Evolutionary conservation across 2,113 vertebrate species (phyloP), one percentile per base, ranked within the genome.

Genomic region (Piliocolobus tephrosceles): DNA sequence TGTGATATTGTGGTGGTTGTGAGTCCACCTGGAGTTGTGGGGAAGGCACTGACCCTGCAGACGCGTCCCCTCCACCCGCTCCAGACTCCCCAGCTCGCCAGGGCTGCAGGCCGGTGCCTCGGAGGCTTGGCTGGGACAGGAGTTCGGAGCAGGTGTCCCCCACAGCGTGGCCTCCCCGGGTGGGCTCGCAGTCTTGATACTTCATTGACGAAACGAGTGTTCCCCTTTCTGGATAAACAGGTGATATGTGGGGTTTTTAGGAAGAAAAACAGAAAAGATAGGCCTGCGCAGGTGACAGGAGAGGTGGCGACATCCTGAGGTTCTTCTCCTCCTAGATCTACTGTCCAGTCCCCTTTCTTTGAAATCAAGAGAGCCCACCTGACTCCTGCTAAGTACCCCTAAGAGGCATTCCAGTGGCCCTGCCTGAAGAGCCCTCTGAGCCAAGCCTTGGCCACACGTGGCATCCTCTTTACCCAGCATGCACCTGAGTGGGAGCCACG

Each of bases 31-130:
- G 4, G 68, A 72, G 68, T 20, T 38, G 8, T 38, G n/a, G n/a
- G 35, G 68, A 12, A 8, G n/a, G n/a, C n/a, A 10, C n/a, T 72
- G 20, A 11, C n/a, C n/a, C 18, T 72, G 18, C 17, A 38, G 68
- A 11, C 1, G 18, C 3, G 2, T n/a, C n/a, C 18, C n/a, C 17
- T 72, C n/a, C 9, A 30, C 8, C 3, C 2, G 8, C 68, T n/a
- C n/a, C 5, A 20, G 68, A 18, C 61, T 72, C 35, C 8, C n/a
- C 18, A 72, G 18, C 35, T 72, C 2, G 0, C 68, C 68, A 72
- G 61, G 68, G 68, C 17, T n/a, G 0, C 68, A 22, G 68, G 68
- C 68, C 4, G 0, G 68, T 38, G 8, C 35, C 68, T 38, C 0
- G 8, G 9, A 38, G n/a, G 18, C 68, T n/a, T 20, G 3, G 68